A percentile compares a stretch with the other conserved stretches of the same genome.
Evolutionary conservation across 2,797 vertebrate genomes (phyloP).

Genomic region (Sebastes cheni): DNA sequence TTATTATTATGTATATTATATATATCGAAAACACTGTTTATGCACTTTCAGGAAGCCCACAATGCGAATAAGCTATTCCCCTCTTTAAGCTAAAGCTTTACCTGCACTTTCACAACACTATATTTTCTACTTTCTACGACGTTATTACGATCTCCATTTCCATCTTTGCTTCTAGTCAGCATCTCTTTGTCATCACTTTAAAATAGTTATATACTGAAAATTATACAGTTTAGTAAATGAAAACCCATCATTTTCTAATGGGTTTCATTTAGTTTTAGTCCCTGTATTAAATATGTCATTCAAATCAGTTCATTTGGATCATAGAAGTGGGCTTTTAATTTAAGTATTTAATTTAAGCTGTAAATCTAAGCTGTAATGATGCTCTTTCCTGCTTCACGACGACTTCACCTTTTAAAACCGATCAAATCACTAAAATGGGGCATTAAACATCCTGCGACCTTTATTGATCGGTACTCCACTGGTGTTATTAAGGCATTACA

Average conservation of each 20-base stretch:
- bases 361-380: not conserved
- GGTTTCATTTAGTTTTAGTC: not conserved
- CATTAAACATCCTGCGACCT: not conserved
- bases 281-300: not conserved
- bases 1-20: not conserved
- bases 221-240: not conserved
- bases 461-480: fast-evolving
- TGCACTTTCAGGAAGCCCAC: not conserved
- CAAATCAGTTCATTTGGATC: not conserved
- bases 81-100: not conserved
- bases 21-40: not conserved
- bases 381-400: not conserved
- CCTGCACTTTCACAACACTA: not conserved
- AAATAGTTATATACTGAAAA: not conserved
- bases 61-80: not conserved
- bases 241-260: not conserved
- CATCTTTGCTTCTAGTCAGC: not conserved
- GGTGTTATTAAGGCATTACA: not conserved
- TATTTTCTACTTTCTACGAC: not conserved
- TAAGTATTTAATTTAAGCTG: not conserved
- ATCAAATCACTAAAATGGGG: no score
- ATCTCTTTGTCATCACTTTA: not conserved
- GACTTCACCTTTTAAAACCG: not conserved
- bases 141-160: not conserved
- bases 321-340: not conserved